phyloP scores from a whole-genome alignment of 2,888 invertebrate genomes.

The Stomorhina lunata region DNA sequence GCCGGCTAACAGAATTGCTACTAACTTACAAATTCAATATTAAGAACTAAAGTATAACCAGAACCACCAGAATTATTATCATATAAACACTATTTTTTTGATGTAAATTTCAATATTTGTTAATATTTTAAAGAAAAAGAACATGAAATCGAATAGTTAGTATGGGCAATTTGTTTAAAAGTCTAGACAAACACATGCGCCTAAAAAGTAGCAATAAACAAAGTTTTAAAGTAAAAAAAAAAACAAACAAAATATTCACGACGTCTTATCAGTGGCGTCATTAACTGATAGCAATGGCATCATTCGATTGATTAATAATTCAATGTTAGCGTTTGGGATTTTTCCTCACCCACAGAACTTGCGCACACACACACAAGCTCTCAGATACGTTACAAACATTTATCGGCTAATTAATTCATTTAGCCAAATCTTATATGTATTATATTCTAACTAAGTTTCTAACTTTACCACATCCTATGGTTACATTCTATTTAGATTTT shows the following conservation, averaged over 20 bases:
- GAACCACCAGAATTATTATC: too few species aligned
- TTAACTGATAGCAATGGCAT: conserved; percentile 26
- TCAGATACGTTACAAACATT: background rate
- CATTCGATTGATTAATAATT: conserved; percentile 42
- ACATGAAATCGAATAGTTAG: too few species aligned
- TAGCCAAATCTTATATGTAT: background rate
- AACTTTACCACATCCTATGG: background rate
- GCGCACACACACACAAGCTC: background rate
- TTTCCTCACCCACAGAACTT: background rate
- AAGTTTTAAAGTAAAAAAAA: too few species aligned
- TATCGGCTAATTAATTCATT: background rate
- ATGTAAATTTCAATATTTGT: too few species aligned
- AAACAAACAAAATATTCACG: background rate
- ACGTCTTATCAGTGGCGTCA: conserved; percentile 30
- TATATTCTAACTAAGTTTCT: background rate
- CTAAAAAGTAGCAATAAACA: too few species aligned
- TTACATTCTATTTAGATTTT: conserved; percentile 6
- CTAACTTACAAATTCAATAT: too few species aligned
- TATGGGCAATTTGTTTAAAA: too few species aligned
- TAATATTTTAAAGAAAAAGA: too few species aligned
- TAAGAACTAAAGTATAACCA: too few species aligned
- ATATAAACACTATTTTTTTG: too few species aligned
- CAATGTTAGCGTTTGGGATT: conserved; percentile 28
- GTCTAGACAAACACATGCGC: too few species aligned
- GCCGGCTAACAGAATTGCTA: too few species aligned